phyloP scores from a whole-genome alignment of 2,113 vertebrate genomes.

The Tenebrosternarchus preto region DNA sequence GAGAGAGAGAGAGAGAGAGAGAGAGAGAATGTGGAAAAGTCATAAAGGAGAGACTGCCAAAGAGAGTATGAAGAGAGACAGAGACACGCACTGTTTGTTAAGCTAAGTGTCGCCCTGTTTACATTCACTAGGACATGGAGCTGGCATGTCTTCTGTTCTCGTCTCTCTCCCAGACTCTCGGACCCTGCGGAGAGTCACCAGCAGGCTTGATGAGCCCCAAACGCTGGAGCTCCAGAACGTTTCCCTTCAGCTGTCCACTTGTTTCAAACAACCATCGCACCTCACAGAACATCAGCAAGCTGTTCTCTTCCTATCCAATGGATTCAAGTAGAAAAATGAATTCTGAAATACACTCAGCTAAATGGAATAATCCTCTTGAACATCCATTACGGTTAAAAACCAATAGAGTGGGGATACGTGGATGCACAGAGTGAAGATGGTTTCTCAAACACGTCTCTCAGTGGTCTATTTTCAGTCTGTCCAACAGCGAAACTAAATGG shows the following conservation, averaged over 20 bases:
- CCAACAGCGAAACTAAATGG: conserved; percentile 29
- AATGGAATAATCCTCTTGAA: conserved; percentile 47
- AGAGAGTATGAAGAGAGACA: conserved; percentile 14
- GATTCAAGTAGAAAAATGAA: conserved; percentile 39
- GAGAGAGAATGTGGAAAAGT: neutral
- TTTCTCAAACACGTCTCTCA: conserved; percentile 40
- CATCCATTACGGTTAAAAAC: conserved; percentile 38
- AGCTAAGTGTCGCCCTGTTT: conserved; percentile 47
- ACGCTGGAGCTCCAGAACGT: conserved; percentile 27
- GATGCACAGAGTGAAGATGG: neutral
- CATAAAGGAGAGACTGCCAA: neutral
- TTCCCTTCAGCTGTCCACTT: conserved; percentile 45
- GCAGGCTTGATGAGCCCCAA: conserved; percentile 13
- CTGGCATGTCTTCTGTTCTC: conserved; percentile 40
- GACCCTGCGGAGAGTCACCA: too few species aligned
- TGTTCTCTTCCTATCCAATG: conserved; percentile 19
- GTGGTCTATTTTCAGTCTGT: conserved; percentile 31
- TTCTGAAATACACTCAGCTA: conserved; percentile 43
- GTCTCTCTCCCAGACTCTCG: too few species aligned
- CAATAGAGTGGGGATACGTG: conserved; percentile 16
- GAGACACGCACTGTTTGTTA: neutral
- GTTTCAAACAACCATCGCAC: conserved; percentile 37
- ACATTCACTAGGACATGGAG: conserved; percentile 45
- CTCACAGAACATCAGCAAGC: neutral
- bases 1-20: conserved; percentile 2